Conservation (phyloP, 2,888 invertebrate species). For the Drosophila sordidapex region DNA sequence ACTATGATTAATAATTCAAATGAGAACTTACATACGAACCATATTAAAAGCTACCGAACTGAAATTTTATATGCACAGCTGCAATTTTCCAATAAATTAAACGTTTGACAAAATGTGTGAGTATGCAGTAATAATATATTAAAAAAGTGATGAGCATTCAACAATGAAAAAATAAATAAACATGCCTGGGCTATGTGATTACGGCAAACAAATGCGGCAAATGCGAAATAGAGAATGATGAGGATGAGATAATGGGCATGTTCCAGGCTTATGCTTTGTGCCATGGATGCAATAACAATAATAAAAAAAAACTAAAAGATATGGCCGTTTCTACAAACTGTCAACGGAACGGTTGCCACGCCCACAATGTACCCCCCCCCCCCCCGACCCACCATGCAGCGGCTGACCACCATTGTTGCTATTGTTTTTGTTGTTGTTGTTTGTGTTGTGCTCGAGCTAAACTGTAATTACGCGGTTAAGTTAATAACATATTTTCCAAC, state of each 20-base stretch:
- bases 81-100: constrained; percentile 44
- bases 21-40: neutral
- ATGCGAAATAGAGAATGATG: constrained; percentile 31
- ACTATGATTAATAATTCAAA: constrained; percentile 1
- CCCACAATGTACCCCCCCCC: constrained; percentile 31
- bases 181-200: constrained; percentile 53
- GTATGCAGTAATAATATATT: neutral
- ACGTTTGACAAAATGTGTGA: constrained; percentile 58
- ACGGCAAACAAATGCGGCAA: constrained; percentile 51
- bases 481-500: constrained; percentile 67
- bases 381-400: neutral
- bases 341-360: constrained; percentile 66
- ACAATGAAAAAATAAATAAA: constrained; percentile 45
- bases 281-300: constrained; percentile 34
- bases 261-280: constrained; percentile 39
- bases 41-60: constrained; percentile 5
- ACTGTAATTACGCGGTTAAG: constrained; percentile 70
- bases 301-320: constrained; percentile 10
- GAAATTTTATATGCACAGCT: constrained; percentile 26
- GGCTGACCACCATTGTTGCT: constrained; percentile 19
- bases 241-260: constrained; percentile 41
- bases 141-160: constrained; percentile 4
- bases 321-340: constrained; percentile 53
- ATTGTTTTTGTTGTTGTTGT: constrained; percentile 20
- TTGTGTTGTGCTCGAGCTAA: neutral